Conservation (phyloP, 2,888 invertebrate species). For the Ennomos fuscantarius region DNA sequence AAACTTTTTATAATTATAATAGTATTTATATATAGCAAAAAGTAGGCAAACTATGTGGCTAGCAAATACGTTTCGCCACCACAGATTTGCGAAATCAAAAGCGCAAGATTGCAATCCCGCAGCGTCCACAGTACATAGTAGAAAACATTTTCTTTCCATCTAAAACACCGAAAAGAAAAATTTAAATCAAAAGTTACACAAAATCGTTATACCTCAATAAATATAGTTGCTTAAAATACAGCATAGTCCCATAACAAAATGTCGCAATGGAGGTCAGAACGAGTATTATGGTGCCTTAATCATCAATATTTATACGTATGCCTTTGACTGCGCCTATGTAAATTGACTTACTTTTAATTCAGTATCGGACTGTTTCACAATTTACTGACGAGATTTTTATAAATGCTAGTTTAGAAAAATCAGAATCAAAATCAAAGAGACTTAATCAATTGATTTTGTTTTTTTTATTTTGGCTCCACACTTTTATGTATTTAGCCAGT, state of each 20-base stretch:
- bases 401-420: no score
- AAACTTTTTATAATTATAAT: no score
- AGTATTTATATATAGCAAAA: no score
- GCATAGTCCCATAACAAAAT: constrained; percentile 11
- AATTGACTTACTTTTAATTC: constrained; percentile 29
- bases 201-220: constrained; percentile 8
- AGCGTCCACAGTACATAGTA: no score
- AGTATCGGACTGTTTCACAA: constrained; percentile 8
- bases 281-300: constrained; percentile 10
- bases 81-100: no score
- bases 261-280: constrained; percentile 21
- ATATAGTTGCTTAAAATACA: constrained; percentile 6
- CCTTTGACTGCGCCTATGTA: constrained; percentile 22
- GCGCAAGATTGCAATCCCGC: no score
- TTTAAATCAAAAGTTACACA: background rate
- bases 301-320: constrained; percentile 22
- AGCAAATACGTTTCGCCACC: no score
- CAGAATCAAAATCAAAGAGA: no score
- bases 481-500: no score
- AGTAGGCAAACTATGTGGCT: no score
- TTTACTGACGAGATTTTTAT: background rate
- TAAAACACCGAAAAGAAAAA: background rate
- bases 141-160: background rate
- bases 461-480: no score
- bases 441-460: no score